Conservation (phyloP, 2,113 vertebrate genomes). For the Microcebus jonahi region DNA sequence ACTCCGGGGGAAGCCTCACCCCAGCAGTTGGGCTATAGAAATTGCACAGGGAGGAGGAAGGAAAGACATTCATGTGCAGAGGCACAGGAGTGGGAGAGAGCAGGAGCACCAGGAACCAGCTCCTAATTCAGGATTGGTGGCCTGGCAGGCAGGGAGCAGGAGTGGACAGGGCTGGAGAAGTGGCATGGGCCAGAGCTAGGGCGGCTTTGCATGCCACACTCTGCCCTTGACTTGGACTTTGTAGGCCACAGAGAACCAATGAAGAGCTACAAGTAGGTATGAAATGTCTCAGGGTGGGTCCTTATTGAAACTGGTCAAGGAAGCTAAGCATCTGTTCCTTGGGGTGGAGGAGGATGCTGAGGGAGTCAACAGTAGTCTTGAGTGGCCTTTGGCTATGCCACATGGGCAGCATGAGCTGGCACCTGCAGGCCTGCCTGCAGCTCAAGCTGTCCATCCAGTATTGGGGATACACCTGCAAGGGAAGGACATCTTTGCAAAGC, state of each 20-base stretch:
- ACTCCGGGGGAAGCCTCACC: background rate
- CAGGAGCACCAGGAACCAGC: background rate
- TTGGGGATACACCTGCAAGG: background rate
- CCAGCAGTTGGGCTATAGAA: background rate
- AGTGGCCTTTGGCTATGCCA: background rate
- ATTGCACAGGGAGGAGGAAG: background rate
- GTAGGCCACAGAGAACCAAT: background rate
- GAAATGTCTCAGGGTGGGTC: background rate
- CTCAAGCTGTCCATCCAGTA: background rate
- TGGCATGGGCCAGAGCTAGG: too few species aligned
- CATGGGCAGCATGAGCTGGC: background rate
- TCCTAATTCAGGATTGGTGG: too few species aligned
- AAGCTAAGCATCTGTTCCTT: background rate
- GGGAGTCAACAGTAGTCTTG: background rate
- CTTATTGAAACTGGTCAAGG: background rate
- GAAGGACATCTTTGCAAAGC: background rate
- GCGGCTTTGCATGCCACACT: background rate
- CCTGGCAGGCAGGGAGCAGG: background rate
- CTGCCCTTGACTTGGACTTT: background rate
- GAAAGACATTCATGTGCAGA: background rate
- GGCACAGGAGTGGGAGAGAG: background rate
- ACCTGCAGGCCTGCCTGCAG: rapidly evolving
- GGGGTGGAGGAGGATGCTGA: background rate
- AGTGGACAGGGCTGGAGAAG: background rate
- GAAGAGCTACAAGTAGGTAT: background rate